These are phyloP conservation scores for Coptodon bakossiorum DNA, from an alignment of 2,113 vertebrate species.

Conservation along the genomic window DNA sequence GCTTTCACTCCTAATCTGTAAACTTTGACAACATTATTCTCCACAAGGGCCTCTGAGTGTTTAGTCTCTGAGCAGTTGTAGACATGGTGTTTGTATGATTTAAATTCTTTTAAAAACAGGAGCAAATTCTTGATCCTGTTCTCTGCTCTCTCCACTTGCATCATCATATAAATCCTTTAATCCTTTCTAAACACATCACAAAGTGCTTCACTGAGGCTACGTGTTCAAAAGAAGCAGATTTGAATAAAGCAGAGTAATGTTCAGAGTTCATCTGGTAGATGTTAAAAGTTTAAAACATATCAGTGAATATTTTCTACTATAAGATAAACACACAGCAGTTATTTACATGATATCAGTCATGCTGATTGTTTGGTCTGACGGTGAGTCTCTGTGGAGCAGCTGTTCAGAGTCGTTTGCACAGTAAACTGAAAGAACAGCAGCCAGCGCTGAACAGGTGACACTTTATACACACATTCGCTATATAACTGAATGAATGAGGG, in stretches of 20 bases:
- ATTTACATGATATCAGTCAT: not conserved
- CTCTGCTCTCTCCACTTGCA: not conserved
- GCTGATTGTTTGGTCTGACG: rapidly evolving
- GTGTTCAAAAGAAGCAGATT: not conserved
- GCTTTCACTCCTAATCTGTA: not conserved
- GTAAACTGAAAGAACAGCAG: not conserved
- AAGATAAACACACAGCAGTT: not conserved
- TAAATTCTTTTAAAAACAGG: rapidly evolving
- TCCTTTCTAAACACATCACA: not conserved
- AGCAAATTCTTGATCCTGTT: not conserved
- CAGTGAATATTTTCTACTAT: not conserved
- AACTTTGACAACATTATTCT: not conserved
- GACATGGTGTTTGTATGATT: not conserved
- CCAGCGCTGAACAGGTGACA: rapidly evolving
- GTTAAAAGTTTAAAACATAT: not conserved
- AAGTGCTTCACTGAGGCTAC: not conserved
- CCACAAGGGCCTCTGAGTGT: not conserved
- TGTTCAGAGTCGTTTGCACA: rapidly evolving
- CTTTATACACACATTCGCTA: not conserved
- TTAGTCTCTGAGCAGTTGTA: not conserved
- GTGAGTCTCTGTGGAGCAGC: not conserved
- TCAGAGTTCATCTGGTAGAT: not conserved
- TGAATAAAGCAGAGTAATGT: not conserved
- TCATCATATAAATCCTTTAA: not conserved
- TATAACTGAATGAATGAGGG: not conserved